A percentile compares a stretch with the other conserved stretches of the same genome.
Conservation (phyloP, 1,140 invertebrate genomes). For the Hylaeus anthracinus region DNA sequence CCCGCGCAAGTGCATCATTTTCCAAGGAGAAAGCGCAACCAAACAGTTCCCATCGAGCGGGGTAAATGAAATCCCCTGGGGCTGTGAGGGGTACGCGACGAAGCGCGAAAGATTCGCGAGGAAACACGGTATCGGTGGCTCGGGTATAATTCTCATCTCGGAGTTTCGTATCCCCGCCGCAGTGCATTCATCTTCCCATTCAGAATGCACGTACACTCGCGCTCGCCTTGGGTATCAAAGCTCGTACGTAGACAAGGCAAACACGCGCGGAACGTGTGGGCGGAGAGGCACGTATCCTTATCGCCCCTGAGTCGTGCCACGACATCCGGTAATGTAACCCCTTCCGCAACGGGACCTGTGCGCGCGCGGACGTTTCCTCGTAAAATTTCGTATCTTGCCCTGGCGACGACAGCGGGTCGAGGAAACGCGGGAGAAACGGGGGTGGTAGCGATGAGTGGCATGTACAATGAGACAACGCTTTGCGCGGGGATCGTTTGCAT, state of each 20-base stretch:
- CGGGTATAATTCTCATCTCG: slow-evolving; percentile 28
- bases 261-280: slow-evolving; percentile 41
- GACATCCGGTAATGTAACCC: slow-evolving; percentile 57
- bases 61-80: background rate
- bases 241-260: slow-evolving; percentile 20
- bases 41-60: too few species aligned
- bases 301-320: slow-evolving; percentile 47
- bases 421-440: slow-evolving; percentile 10
- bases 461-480: slow-evolving; percentile 10
- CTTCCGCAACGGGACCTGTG: slow-evolving; percentile 18
- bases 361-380: slow-evolving; percentile 44
- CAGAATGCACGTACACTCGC: background rate
- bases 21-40: too few species aligned
- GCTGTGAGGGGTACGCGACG: background rate
- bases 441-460: background rate
- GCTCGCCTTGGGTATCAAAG: slow-evolving; percentile 12
- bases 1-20: too few species aligned
- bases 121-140: slow-evolving; percentile 7
- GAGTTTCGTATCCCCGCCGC: slow-evolving; percentile 6
- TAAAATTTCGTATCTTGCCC: slow-evolving; percentile 57
- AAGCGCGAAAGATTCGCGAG: background rate
- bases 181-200: slow-evolving; percentile 10
- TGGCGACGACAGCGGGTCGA: slow-evolving; percentile 45
- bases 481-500: background rate
- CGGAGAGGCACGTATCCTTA: slow-evolving; percentile 42